Evolutionary conservation across 2,113 vertebrate genomes (phyloP).

Genomic region (Platichthys flesus): DNA sequence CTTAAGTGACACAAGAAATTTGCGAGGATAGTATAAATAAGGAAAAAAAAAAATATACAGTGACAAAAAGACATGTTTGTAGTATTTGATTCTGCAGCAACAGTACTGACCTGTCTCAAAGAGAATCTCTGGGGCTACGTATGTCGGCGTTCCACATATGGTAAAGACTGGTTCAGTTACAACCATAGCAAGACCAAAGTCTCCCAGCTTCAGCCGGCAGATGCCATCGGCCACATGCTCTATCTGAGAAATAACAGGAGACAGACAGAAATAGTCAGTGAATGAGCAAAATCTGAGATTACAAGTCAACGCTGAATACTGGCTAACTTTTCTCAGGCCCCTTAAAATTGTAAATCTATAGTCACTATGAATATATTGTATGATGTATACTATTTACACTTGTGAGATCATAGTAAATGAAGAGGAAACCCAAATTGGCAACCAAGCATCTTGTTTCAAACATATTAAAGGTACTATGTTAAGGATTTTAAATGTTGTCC

Average conservation of each 20-base stretch:
- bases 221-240: slow-evolving; percentile 87
- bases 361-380: too few relatives aligned
- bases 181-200: slow-evolving; percentile 96
- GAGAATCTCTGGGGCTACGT: slow-evolving; percentile 97
- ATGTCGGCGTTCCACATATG: slow-evolving; percentile 98
- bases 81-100: background rate
- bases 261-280: background rate
- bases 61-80: background rate
- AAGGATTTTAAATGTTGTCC: background rate
- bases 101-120: slow-evolving; percentile 88
- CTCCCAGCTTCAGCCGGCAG: slow-evolving; percentile 91
- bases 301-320: too few relatives aligned
- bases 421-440: background rate
- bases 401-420: too few relatives aligned
- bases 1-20: background rate
- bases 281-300: too few relatives aligned
- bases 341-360: too few relatives aligned
- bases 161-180: slow-evolving; percentile 95
- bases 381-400: too few relatives aligned
- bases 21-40: background rate
- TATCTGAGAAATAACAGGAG: slow-evolving; percentile 79
- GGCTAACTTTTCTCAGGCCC: too few relatives aligned
- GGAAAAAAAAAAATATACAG: background rate
- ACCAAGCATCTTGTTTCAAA: background rate
- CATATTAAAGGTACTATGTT: background rate